Percentiles rank a stretch among this genome's conserved stretches.
phyloP scores from a whole-genome alignment of 2,797 vertebrate genomes.

The Labeo calbasu region DNA sequence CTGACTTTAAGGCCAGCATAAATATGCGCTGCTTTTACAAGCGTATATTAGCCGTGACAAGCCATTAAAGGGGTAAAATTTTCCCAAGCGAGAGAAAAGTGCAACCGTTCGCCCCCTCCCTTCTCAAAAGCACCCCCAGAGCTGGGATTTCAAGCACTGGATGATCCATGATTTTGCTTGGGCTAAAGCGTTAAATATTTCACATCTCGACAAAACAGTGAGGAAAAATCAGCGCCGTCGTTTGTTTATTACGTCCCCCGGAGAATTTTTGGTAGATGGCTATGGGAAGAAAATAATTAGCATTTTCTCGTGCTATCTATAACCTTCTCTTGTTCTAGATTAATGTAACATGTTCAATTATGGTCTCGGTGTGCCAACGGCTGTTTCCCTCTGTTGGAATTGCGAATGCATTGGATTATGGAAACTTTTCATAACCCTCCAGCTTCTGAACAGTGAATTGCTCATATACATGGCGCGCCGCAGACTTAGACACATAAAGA shows the following conservation, averaged over 20 bases:
- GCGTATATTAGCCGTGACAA: constrained; percentile 60
- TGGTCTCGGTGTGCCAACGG: constrained; percentile 63
- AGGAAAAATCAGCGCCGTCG: constrained; percentile 58
- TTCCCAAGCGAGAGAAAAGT: constrained; percentile 66
- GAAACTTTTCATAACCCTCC: constrained; percentile 21
- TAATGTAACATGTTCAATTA: constrained; percentile 74
- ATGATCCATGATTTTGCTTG: constrained; percentile 53
- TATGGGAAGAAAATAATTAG: constrained; percentile 70
- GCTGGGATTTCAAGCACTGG: constrained; percentile 14
- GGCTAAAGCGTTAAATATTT: constrained; percentile 70
- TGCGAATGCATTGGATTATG: constrained; percentile 49
- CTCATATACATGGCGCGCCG: not conserved
- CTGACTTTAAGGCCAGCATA: constrained; percentile 59
- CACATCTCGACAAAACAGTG: constrained; percentile 50
- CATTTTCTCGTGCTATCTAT: constrained; percentile 68
- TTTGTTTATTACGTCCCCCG: constrained; percentile 74
- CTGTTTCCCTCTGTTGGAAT: constrained; percentile 62
- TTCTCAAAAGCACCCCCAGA: not conserved
- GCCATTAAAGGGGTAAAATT: constrained; percentile 54
- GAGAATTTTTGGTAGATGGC: constrained; percentile 69
- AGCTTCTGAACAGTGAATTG: constrained; percentile 27
- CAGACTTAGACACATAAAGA: constrained; percentile 24
- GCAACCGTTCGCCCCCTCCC: constrained; percentile 40
- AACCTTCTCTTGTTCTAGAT: constrained; percentile 76
- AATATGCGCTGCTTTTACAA: constrained; percentile 67